Percentiles rank a stretch among this genome's conserved stretches.
phyloP scores from a whole-genome alignment of 2,888 invertebrate species.

The Sclerodermus sp. region DNA sequence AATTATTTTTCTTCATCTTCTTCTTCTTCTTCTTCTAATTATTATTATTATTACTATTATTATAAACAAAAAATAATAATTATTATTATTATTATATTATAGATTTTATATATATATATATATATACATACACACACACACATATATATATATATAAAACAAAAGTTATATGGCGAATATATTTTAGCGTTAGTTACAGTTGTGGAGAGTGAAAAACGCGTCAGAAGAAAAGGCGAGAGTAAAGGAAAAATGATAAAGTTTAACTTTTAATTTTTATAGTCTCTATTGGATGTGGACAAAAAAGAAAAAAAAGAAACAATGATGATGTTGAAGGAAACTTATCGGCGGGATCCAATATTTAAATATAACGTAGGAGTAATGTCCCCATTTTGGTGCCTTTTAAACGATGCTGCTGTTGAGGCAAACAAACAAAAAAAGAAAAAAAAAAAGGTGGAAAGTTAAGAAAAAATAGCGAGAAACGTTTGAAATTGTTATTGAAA shows the following conservation, averaged over 20 bases:
- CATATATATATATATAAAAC: slow-evolving; percentile 44
- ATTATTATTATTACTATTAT: slow-evolving; percentile 15
- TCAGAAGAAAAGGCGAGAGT: slow-evolving; percentile 4
- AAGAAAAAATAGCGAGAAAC: slow-evolving; percentile 19
- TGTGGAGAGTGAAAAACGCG: slow-evolving; percentile 32
- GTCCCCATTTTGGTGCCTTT: slow-evolving; percentile 57
- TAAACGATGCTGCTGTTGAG: slow-evolving; percentile 36
- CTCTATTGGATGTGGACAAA: too few relatives aligned
- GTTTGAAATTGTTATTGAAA: slow-evolving; percentile 29
- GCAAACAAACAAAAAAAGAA: slow-evolving; percentile 14
- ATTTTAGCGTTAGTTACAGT: slow-evolving; percentile 57
- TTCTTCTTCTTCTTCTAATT: slow-evolving; percentile 24
- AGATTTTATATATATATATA: slow-evolving; percentile 4
- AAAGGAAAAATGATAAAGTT: slow-evolving; percentile 19
- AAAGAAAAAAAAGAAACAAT: slow-evolving; percentile 32
- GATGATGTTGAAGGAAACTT: slow-evolving; percentile 46
- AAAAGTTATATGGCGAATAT: slow-evolving; percentile 56
- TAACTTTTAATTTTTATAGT: slow-evolving; percentile 49
- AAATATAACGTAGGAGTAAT: slow-evolving; percentile 18
- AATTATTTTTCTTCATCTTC: slow-evolving; percentile 20
- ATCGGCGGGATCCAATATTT: slow-evolving; percentile 45
- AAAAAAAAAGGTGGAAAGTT: slow-evolving; percentile 8
- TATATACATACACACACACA: slow-evolving; percentile 23
- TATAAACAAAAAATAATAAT: too few relatives aligned
- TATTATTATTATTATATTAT: too few relatives aligned